These are phyloP conservation scores for Branchipolynoe longqiensis DNA, from an alignment of 2,888 invertebrate genomes.

Conservation along the genomic window DNA sequence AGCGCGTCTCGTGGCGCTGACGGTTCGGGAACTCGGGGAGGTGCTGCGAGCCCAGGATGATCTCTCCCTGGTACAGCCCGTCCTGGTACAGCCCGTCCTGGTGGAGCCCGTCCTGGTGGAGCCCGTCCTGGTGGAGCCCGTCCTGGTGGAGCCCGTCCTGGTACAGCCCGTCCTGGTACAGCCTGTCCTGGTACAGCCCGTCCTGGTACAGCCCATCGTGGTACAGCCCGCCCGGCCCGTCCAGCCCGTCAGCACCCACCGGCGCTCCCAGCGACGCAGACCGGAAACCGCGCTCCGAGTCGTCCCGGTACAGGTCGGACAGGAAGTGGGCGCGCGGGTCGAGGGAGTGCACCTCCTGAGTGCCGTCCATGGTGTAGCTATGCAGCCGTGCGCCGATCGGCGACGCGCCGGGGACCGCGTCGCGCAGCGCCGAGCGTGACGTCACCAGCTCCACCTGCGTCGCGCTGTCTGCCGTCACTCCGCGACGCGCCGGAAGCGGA, in stretches of 20 bases:
- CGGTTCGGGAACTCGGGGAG: constrained; percentile 46
- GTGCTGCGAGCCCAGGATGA: constrained; percentile 33
- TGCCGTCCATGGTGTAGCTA: constrained; percentile 10
- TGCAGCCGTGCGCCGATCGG: constrained; percentile 44
- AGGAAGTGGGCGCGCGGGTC: too few relatives aligned
- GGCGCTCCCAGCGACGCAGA: neutral
- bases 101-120: too few relatives aligned
- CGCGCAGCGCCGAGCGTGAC: constrained; percentile 4
- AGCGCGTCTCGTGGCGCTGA: constrained; percentile 18
- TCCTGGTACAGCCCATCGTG: constrained; percentile 22
- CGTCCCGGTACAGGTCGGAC: too few relatives aligned
- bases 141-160: too few relatives aligned
- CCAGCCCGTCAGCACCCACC: neutral
- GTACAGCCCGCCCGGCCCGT: neutral
- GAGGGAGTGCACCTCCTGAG: constrained; percentile 23
- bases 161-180: neutral
- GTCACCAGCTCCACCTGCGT: constrained; percentile 47
- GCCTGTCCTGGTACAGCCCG: too few relatives aligned
- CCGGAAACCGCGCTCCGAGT: neutral
- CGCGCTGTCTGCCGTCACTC: constrained; percentile 30
- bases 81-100: too few relatives aligned
- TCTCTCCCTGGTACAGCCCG: constrained; percentile 54
- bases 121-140: too few relatives aligned
- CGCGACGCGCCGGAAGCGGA: neutral
- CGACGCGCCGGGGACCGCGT: neutral